Base-by-base conservation (phyloP, 2,113 vertebrate species). In the Aldabrachelys gigantea region DNA sequence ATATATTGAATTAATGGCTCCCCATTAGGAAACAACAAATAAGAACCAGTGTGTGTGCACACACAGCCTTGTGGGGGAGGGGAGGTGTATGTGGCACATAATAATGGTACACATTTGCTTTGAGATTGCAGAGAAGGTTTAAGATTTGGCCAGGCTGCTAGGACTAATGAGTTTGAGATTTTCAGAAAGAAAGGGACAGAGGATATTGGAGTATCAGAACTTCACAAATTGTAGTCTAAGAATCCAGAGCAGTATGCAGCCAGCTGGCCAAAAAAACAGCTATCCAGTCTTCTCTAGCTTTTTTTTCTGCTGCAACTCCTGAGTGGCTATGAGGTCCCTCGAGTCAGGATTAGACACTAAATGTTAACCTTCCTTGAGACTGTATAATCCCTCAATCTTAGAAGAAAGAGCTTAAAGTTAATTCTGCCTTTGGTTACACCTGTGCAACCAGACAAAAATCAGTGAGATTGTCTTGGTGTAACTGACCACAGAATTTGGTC, bases 51-150 rank as follows among this genome's bases (percentile, higher is more conserved):
- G 7, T n/a, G 54, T 22, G 35, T 19, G 31, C 56, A 62, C 56
- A 62, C 8, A 38, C 17, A 72, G 21, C 75, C 0, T 1, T 22
- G 29, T 1, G 1, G 7, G 10, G 21, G 25, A 65, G 9, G 49
- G 38, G 5, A 44, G 31, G 22, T 25, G 62, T 53, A 13, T 44
- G 31, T 62, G 59, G 8, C 8, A 76, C 10, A 35, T 29, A 75
- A 21, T 22, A 65, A 76, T 44, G n/a, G 25, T 31, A 57, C 5
- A 4, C 3, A 2, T 27, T 82, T 88, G 2, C 35, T 72, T 29
- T 82, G 11, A 56, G 31, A 47, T 47, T 47, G 65, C 9, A 16
- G 3, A 50, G 11, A 27, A n/a, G 38, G 12, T 54, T 88, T 6
- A 38, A 53, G 47, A 38, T 88, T 65, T 81, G 8, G 24, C 76